Evolutionary conservation across 2,797 vertebrate species (phyloP), one percentile per base, ranked within the genome.

Genomic region (Pseudochromis fuscus): DNA sequence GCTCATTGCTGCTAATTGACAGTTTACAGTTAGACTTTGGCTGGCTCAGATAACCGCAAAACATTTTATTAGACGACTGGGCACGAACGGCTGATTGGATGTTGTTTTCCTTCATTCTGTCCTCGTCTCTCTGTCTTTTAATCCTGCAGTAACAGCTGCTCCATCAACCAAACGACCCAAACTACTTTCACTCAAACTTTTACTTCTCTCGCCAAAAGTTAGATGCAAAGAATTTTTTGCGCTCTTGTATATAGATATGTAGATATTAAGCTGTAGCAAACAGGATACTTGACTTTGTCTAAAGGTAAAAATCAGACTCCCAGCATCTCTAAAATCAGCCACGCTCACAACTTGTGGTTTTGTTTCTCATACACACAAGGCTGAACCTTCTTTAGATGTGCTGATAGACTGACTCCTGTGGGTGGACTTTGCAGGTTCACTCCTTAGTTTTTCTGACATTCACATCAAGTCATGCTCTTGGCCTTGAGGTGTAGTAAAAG

Each of bases 1-100:
- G 63, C 42, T 77, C 37, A 33, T 35, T 68, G 46, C 52, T 21
- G 53, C 49, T 74, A 74, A 85, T 78, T 72, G 78, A 71, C 58
- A 40, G 18, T 77, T 81, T 52, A 64, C 55, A 53, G 71, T 52
- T 40, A 19, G 19, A 64, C 19, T 7, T 64, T 28, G 33, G 67
- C 61, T 78, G 42, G 4, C 23, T 44, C 58, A 37, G 62, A 35
- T 52, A 19, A 79, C 45, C 53, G 24, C 44, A 71, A 78, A 80
- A 76, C 35, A 72, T 65, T 70, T 65, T 60, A 46, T 64, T 16
- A 28, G 37, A 64, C 0, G 2, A 10, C 19, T 51, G 7, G 18
- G 58, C 23, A 13, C n/a, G 50, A 71, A 64, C 0, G 0, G 38
- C 23, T 76, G 37, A 72, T 51, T 52, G 67, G 48, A 68, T 67